These are phyloP conservation scores for Acleris holmiana DNA, from an alignment of 2,888 invertebrate genomes.

Conservation along the genomic window DNA sequence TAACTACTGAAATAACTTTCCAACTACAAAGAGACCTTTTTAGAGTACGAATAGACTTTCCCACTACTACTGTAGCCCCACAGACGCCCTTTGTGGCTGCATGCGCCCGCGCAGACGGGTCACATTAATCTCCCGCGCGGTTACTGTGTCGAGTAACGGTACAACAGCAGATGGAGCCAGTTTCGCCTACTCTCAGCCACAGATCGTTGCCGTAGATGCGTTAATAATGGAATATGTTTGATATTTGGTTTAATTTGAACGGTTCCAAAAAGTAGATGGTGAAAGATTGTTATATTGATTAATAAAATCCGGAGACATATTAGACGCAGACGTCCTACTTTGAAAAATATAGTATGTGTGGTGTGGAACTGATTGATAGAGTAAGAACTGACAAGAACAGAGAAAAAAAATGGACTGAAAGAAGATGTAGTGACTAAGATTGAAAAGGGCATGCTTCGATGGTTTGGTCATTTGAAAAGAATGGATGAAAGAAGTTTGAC, in stretches of 20 bases:
- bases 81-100: slow-evolving; percentile 31
- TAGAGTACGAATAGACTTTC: not conserved
- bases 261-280: too few species aligned
- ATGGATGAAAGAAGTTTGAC: too few species aligned
- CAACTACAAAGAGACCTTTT: not conserved
- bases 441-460: too few species aligned
- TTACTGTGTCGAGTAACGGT: slow-evolving; percentile 81
- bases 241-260: not conserved
- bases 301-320: too few species aligned
- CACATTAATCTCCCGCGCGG: slow-evolving; percentile 78
- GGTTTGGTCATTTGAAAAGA: too few species aligned
- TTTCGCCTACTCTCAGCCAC: slow-evolving; percentile 66
- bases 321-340: too few species aligned
- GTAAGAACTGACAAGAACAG: too few species aligned
- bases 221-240: not conserved
- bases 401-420: too few species aligned
- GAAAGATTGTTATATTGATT: too few species aligned
- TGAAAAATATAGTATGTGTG: too few species aligned
- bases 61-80: not conserved
- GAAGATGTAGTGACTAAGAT: too few species aligned
- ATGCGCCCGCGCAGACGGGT: slow-evolving; percentile 63
- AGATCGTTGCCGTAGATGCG: slow-evolving; percentile 55
- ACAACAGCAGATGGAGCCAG: slow-evolving; percentile 71
- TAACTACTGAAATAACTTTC: not conserved
- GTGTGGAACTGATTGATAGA: too few species aligned